Evolutionary conservation across 2,113 vertebrate genomes (phyloP).

Genomic region (Nestor notabilis): DNA sequence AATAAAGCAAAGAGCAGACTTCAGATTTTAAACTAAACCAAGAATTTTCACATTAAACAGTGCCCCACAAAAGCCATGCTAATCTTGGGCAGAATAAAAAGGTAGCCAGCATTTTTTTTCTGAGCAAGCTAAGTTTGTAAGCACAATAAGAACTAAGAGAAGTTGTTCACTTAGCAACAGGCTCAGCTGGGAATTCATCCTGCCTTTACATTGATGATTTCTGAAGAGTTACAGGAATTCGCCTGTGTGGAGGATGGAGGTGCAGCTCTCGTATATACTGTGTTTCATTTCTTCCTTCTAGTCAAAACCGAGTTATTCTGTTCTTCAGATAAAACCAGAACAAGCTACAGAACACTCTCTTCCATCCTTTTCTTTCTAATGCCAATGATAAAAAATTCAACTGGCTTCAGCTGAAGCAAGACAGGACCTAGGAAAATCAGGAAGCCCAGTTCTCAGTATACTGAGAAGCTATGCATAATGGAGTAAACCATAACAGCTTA

Average conservation of each 20-base stretch:
- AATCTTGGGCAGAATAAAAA: background rate
- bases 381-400: background rate
- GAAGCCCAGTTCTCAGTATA: background rate
- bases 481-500: background rate
- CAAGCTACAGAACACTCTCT: background rate
- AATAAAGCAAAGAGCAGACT: background rate
- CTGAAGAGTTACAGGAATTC: background rate
- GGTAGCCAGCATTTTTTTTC: background rate
- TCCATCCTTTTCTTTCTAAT: background rate
- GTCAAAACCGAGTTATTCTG: background rate
- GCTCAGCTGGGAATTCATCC: background rate
- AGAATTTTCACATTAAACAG: background rate
- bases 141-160: background rate
- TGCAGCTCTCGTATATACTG: background rate
- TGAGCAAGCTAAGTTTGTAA: background rate
- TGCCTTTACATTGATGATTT: background rate
- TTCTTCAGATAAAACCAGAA: background rate
- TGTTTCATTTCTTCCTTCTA: background rate
- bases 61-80: background rate
- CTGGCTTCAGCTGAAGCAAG: background rate
- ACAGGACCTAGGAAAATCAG: background rate
- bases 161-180: background rate
- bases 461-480: background rate
- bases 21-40: background rate
- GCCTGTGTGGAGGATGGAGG: background rate